Conservation (phyloP, 2,888 invertebrate species). For the Candidula unifasciata region DNA sequence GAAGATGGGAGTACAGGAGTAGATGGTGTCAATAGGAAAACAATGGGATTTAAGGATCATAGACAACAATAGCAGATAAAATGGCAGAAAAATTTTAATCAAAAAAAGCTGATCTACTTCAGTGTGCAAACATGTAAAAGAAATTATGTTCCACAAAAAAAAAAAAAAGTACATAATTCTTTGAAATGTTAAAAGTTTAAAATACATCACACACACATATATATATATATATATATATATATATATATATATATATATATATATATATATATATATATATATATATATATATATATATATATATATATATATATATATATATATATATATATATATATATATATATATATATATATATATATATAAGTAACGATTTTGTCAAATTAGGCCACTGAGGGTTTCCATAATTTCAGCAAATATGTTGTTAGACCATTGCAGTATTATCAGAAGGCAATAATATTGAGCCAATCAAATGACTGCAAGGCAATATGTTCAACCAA, state of each 20-base stretch:
- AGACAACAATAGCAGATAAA: not conserved
- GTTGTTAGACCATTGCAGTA: no score
- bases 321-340: slow-evolving; percentile 13
- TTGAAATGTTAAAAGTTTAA: not conserved
- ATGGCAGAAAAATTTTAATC: not conserved
- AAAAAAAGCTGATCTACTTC: no score
- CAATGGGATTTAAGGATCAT: not conserved
- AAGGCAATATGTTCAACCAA: no score
- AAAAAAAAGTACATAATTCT: not conserved
- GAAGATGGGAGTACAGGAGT: not conserved
- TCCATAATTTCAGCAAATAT: no score
- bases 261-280: slow-evolving; percentile 15
- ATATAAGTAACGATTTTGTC: not conserved
- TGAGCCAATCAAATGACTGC: no score
- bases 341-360: no score
- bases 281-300: slow-evolving; percentile 9
- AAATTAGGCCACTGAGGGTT: no score
- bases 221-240: not conserved
- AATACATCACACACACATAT: not conserved
- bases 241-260: slow-evolving; percentile 7
- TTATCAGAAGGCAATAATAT: not conserved
- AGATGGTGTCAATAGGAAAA: not conserved
- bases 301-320: slow-evolving; percentile 20
- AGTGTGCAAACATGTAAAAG: no score
- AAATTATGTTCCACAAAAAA: not conserved